These are phyloP conservation scores for Salpingus planirostris DNA, from an alignment of 2,888 invertebrate genomes.

Conservation along the genomic window DNA sequence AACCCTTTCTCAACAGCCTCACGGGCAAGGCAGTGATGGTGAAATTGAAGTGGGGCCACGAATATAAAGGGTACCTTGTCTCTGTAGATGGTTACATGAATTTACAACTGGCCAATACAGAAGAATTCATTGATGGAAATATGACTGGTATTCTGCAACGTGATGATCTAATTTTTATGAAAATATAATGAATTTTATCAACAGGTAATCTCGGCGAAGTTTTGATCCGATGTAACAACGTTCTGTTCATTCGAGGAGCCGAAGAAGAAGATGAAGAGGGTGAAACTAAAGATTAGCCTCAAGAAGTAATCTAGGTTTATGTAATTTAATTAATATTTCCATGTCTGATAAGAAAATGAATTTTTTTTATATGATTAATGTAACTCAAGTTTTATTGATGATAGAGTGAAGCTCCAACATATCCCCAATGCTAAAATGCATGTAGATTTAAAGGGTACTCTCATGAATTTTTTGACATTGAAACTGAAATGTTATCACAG, in stretches of 20 bases:
- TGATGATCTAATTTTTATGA: no score
- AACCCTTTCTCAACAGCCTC: slow-evolving; percentile 95
- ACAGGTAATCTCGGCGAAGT: slow-evolving; percentile 83
- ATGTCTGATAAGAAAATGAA: neutral
- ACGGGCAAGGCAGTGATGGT: slow-evolving; percentile 97
- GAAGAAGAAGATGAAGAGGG: slow-evolving; percentile 97
- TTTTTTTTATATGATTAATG: neutral
- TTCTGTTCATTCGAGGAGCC: slow-evolving; percentile 86
- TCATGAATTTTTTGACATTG: no score
- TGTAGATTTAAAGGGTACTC: no score
- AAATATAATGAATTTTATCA: no score
- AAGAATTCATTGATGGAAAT: slow-evolving; percentile 91
- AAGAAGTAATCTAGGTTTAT: slow-evolving; percentile 1
- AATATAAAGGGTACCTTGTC: slow-evolving; percentile 96
- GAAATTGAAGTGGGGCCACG: slow-evolving; percentile 99
- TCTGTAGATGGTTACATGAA: slow-evolving; percentile 99
- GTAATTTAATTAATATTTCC: neutral
- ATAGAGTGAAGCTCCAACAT: no score
- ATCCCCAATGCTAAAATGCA: no score
- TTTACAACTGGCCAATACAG: slow-evolving; percentile 93
- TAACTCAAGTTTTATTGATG: no score
- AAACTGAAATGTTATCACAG: no score
- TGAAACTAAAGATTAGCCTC: slow-evolving; percentile 75
- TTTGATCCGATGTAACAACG: slow-evolving; percentile 93
- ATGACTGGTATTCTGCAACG: slow-evolving; percentile 82